phyloP scores from a whole-genome alignment of 2,113 vertebrate species.

The Bostrychus sinensis region DNA sequence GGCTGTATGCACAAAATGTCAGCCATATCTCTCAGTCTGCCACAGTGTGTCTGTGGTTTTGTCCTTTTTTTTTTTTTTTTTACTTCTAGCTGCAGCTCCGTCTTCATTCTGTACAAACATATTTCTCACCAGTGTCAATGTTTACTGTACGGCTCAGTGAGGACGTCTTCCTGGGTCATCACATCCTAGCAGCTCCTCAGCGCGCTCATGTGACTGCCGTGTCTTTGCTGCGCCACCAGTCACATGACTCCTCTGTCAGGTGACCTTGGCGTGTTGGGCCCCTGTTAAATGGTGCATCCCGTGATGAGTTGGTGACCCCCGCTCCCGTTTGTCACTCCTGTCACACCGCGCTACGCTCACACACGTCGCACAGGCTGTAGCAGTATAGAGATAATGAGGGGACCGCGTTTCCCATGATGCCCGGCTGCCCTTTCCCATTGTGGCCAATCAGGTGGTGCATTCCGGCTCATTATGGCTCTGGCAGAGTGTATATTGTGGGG shows the following conservation, averaged over 20 bases:
- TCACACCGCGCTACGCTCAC: conserved; percentile 24
- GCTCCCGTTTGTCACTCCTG: conserved; percentile 4
- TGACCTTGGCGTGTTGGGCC: neutral
- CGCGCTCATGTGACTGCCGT: neutral
- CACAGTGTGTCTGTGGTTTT: too few relatives aligned
- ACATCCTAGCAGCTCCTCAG: too few relatives aligned
- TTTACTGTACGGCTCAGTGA: conserved; percentile 18
- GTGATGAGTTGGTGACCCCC: neutral
- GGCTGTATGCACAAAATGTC: too few relatives aligned
- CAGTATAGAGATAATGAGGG: conserved; percentile 51
- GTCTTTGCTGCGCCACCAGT: too few relatives aligned
- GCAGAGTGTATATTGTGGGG: conserved; percentile 30
- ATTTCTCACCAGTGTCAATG: too few relatives aligned
- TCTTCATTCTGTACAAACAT: too few relatives aligned
- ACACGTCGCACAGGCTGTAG: neutral
- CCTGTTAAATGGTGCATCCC: neutral
- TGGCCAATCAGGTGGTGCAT: conserved; percentile 27
- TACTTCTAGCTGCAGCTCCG: too few relatives aligned
- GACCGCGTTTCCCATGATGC: conserved; percentile 40
- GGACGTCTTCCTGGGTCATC: conserved; percentile 38
- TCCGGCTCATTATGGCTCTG: conserved; percentile 55
- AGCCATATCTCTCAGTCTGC: too few relatives aligned
- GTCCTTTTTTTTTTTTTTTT: too few relatives aligned
- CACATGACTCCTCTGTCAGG: neutral
- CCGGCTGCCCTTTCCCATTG: conserved; percentile 23